These are phyloP conservation scores for Acrobasis repandana DNA, from an alignment of 2,888 invertebrate species.

Conservation along the genomic window DNA sequence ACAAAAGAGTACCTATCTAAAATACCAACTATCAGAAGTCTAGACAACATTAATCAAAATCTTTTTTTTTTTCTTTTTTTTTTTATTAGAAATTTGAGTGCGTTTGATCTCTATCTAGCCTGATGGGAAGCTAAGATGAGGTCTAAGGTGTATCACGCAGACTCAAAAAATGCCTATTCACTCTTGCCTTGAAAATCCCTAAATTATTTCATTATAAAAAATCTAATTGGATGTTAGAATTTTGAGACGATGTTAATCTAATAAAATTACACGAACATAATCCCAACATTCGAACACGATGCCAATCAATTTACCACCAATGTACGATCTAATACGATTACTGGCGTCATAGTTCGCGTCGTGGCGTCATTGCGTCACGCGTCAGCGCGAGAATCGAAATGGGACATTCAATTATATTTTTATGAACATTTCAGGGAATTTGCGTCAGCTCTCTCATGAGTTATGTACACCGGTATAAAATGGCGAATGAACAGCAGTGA, in stretches of 20 bases:
- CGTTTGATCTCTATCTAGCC: no score
- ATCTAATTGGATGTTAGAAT: no score
- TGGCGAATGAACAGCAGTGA: background rate
- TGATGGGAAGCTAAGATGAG: no score
- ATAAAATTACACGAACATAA: background rate
- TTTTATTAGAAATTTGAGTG: no score
- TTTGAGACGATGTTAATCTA: background rate
- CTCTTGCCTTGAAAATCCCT: no score
- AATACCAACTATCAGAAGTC: no score
- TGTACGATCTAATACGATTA: background rate
- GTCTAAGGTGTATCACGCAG: no score
- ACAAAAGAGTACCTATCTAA: no score
- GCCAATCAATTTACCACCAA: background rate
- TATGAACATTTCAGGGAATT: conserved; percentile 49
- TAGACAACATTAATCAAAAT: no score
- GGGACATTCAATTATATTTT: conserved; percentile 53
- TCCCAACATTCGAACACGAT: background rate
- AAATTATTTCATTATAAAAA: no score
- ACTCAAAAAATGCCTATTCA: no score
- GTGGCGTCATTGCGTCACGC: conserved; percentile 11
- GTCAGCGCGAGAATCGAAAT: conserved; percentile 35
- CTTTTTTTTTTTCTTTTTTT: no score
- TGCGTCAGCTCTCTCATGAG: conserved; percentile 43
- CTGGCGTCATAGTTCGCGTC: conserved; percentile 8
- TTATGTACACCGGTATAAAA: conserved; percentile 31